Percentiles rank a stretch among this genome's conserved stretches.
These are phyloP conservation scores for Megaptera novaeangliae DNA, from an alignment of 2,113 vertebrate genomes.

Conservation along the genomic window DNA sequence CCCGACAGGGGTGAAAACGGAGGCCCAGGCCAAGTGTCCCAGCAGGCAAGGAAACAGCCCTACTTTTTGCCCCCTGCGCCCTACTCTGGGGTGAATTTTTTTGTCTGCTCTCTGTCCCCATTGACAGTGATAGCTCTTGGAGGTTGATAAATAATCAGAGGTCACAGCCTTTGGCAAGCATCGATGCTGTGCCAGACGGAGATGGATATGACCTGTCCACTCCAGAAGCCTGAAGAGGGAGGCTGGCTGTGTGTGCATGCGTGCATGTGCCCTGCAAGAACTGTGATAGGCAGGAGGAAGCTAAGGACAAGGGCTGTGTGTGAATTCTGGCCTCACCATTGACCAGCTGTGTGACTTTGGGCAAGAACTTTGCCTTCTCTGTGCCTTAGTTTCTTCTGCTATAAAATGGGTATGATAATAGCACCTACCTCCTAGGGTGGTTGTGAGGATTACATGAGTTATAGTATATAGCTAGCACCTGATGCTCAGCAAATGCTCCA, in stretches of 20 bases:
- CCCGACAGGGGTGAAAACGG: not conserved
- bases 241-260: rapidly evolving
- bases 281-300: not conserved
- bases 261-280: rapidly evolving
- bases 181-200: not conserved
- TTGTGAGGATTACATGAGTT: not conserved
- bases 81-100: not conserved
- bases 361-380: not conserved
- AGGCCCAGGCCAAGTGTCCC: not conserved
- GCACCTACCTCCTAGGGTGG: not conserved
- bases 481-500: not conserved
- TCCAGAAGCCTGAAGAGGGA: not conserved
- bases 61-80: not conserved
- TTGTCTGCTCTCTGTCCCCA: not conserved
- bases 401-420: not conserved
- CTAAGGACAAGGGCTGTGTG: not conserved
- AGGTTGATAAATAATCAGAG: constrained; percentile 6
- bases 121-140: not conserved
- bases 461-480: not conserved
- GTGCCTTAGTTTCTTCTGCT: constrained; percentile 7
- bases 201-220: not conserved
- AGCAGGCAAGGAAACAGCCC: not conserved
- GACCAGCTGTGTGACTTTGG: not conserved
- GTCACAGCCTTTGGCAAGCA: not conserved
- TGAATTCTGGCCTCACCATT: not conserved